Percentiles rank a stretch among this genome's conserved stretches.
phyloP scores from a whole-genome alignment of 2,797 vertebrate species.

The Lophotriccus pileatus region DNA sequence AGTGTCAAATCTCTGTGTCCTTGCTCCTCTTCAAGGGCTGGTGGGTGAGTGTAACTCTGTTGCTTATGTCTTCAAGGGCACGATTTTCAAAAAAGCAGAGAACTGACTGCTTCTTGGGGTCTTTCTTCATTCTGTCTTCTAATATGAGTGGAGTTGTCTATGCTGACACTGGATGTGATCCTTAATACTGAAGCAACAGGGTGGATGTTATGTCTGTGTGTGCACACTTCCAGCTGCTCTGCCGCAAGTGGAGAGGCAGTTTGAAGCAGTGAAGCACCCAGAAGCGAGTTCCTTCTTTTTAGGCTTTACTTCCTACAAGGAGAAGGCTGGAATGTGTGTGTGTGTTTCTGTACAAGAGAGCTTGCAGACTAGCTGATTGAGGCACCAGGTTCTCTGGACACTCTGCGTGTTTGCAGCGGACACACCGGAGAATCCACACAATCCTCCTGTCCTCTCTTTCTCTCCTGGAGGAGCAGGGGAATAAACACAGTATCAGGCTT shows the following conservation, averaged over 20 bases:
- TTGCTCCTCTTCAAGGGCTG: background rate
- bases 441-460: background rate
- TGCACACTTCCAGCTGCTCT: background rate
- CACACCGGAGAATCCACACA: background rate
- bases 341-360: background rate
- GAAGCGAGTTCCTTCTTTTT: background rate
- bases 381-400: background rate
- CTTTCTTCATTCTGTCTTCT: background rate
- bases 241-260: background rate
- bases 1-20: background rate
- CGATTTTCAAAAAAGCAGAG: background rate
- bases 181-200: background rate
- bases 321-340: background rate
- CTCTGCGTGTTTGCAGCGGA: background rate
- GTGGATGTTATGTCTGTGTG: background rate
- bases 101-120: accelerated
- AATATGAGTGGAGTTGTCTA: background rate
- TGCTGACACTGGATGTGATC: background rate
- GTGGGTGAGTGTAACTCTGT: background rate
- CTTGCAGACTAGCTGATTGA: background rate
- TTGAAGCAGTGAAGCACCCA: background rate
- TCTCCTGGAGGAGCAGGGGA: background rate
- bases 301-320: background rate
- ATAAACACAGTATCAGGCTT: background rate
- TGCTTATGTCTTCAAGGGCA: background rate